Evolutionary conservation across 2,888 invertebrate species (phyloP), one percentile per base, ranked within the genome.

Genomic region (Drosophila buzzatii): DNA sequence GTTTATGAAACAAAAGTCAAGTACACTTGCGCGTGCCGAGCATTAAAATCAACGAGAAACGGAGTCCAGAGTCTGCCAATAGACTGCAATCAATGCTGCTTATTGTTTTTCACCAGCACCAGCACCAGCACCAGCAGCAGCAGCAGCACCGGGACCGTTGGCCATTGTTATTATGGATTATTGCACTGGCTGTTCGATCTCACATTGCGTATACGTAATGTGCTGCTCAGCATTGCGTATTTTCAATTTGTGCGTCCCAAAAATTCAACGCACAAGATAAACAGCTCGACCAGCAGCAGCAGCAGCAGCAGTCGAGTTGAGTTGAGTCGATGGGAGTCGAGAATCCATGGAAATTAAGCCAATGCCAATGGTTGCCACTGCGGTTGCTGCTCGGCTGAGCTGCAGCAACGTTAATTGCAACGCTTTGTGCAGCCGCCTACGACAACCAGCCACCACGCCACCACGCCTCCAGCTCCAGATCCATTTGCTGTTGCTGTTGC

Each of bases 131-230:
- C n/a, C n/a, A 23, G 23, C 23, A 23, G 23, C 33, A 33, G 33
- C n/a, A n/a, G n/a, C n/a, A 16, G 41, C 8, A n/a, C 41, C 1
- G 49, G 4, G 49, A 2, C 31, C n/a, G n/a, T 31, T 31, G 55
- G 65, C 78, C 81, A 85, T 88, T 88, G 86, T 85, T 88, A 71
- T 85, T 87, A 76, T 88, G 85, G 82, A 80, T 82, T 85, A 85
- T 85, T 73, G 81, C 71, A 44, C 60, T 67, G 71, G 52, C 64
- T 68, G 49, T 33, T 55, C 66, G 69, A 77, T 75, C 76, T 65
- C 65, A 53, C 79, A 71, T 65, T 71, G 73, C 85, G 69, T 73
- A 79, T 76, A 67, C 73, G 73, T 71, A 72, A 74, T 73, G 67
- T 57, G 57, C 33, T 60, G 47, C 64, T 65, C 76, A 71, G 62